Conservation (phyloP, 1,140 invertebrate species). For the Magallana angulata region DNA sequence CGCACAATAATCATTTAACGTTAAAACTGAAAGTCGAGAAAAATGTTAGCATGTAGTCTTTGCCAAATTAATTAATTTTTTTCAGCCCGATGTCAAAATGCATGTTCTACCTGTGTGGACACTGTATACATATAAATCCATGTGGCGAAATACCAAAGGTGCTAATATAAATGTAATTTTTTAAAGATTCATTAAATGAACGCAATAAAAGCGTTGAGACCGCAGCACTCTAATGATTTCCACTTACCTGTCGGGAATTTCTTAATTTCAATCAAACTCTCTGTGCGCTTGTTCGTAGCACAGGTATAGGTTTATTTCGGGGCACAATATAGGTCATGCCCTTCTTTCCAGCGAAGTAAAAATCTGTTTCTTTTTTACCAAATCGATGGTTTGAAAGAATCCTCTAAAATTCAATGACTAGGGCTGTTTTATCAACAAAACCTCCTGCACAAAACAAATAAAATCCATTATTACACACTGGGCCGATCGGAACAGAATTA, state of each 20-base stretch:
- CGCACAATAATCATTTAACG: too few species aligned
- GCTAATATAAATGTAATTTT: too few species aligned
- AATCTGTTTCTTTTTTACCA: not conserved
- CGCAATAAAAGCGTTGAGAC: too few species aligned
- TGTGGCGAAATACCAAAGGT: too few species aligned
- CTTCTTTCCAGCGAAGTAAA: not conserved
- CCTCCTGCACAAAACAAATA: slow-evolving; percentile 1
- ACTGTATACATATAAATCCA: too few species aligned
- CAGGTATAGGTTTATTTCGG: not conserved
- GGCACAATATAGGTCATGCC: slow-evolving; percentile 16
- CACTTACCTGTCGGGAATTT: slow-evolving; percentile 22
- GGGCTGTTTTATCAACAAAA: slow-evolving; percentile 23
- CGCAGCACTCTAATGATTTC: not conserved
- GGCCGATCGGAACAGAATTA: slow-evolving; percentile 14
- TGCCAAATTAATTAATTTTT: too few species aligned
- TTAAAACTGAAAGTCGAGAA: too few species aligned
- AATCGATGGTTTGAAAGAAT: slow-evolving; percentile 17
- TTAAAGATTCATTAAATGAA: too few species aligned
- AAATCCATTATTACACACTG: slow-evolving; percentile 8
- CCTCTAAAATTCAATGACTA: slow-evolving; percentile 2
- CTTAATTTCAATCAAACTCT: not conserved
- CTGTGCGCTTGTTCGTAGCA: not conserved
- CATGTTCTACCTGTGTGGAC: too few species aligned
- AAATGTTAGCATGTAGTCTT: too few species aligned
- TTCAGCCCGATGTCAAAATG: too few species aligned